A percentile compares a stretch with the other conserved stretches of the same genome.
Evolutionary conservation across 2,113 vertebrate species (phyloP).

Genomic region (Scolopax mira): DNA sequence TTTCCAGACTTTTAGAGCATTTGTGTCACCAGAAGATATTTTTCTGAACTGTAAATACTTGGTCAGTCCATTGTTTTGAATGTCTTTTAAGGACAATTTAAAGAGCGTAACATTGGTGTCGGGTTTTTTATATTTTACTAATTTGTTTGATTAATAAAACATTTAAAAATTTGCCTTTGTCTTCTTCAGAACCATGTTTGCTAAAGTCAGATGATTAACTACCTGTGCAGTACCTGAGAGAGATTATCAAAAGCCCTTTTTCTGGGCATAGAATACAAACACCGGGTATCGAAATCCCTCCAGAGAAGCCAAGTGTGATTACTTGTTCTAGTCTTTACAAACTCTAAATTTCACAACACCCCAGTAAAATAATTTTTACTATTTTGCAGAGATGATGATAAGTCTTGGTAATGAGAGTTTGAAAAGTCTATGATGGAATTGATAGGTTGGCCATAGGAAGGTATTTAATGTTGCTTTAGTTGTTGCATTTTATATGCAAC

Average conservation of each 20-base stretch:
- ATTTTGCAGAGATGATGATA: neutral
- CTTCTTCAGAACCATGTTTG: neutral
- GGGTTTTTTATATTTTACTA: neutral
- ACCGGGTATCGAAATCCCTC: neutral
- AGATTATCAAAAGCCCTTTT: neutral
- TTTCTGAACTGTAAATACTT: neutral
- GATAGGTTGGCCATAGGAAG: neutral
- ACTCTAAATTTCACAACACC: neutral
- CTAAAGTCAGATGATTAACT: neutral
- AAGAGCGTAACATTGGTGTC: neutral
- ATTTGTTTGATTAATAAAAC: conserved; percentile 26
- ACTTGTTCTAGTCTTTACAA: neutral
- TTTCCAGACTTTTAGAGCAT: neutral
- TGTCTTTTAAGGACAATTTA: neutral
- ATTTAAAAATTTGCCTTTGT: neutral
- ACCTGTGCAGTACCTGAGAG: neutral
- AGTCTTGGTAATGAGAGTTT: neutral
- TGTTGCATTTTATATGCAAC: no score
- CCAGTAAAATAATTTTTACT: neutral
- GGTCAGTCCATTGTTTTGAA: neutral
- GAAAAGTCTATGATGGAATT: neutral
- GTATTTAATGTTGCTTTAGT: neutral
- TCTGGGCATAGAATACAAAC: neutral
- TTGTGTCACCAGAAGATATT: neutral
- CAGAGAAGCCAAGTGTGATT: neutral